These are phyloP conservation scores for Xyrichtys novacula DNA, from an alignment of 2,797 vertebrate genomes.

Conservation along the genomic window DNA sequence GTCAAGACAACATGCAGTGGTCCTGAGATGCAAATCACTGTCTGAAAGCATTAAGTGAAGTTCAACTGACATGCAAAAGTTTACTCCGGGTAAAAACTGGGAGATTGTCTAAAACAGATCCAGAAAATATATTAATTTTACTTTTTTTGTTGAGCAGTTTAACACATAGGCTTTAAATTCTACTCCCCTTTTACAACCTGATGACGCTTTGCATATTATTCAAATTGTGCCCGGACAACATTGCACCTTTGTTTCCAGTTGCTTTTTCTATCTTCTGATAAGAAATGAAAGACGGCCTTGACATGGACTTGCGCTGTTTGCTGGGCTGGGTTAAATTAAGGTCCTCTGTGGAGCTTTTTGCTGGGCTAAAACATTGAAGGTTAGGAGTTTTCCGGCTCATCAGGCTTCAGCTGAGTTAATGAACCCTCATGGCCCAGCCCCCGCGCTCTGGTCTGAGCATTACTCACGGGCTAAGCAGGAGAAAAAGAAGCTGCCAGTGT, in stretches of 20 bases:
- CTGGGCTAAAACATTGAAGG: slow-evolving; percentile 55
- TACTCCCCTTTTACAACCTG: neutral
- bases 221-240: slow-evolving; percentile 15
- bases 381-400: slow-evolving; percentile 77
- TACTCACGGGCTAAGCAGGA: slow-evolving; percentile 66
- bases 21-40: slow-evolving; percentile 46
- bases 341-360: slow-evolving; percentile 49
- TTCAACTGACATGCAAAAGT: slow-evolving; percentile 29
- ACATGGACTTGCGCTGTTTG: slow-evolving; percentile 14
- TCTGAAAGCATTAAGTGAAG: slow-evolving; percentile 43
- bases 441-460: slow-evolving; percentile 60
- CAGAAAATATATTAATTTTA: neutral
- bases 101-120: neutral
- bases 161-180: neutral
- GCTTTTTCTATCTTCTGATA: slow-evolving; percentile 5
- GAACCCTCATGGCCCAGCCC: slow-evolving; percentile 70
- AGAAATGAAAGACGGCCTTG: slow-evolving; percentile 18
- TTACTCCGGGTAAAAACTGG: slow-evolving; percentile 15
- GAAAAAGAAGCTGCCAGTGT: slow-evolving; percentile 67
- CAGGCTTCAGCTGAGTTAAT: slow-evolving; percentile 76
- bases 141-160: neutral
- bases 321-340: slow-evolving; percentile 36
- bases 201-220: slow-evolving; percentile 27
- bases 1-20: slow-evolving; percentile 35
- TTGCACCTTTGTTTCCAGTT: neutral